A percentile compares a stretch with the other conserved stretches of the same genome.
Evolutionary conservation across 2,888 invertebrate species (phyloP).

Genomic region (Stomorhina lunata): DNA sequence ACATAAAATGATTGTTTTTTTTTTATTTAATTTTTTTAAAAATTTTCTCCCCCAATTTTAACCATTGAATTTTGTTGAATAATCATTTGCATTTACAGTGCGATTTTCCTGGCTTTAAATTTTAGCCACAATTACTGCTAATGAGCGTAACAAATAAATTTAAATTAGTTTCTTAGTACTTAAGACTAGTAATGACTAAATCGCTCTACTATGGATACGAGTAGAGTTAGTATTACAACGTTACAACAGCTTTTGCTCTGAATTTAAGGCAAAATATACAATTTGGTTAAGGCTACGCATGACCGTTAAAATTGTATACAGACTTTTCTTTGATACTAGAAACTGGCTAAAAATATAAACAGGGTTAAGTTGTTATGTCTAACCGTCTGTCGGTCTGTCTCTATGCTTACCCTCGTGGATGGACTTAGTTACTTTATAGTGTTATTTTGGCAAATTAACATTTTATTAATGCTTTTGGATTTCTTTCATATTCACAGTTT

Average conservation of each 20-base stretch:
- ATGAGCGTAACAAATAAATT: slow-evolving; percentile 57
- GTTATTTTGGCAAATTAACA: slow-evolving; percentile 42
- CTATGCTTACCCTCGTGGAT: neutral
- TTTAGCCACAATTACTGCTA: slow-evolving; percentile 56
- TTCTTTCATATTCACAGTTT: neutral
- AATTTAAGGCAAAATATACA: neutral
- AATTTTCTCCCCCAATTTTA: slow-evolving; percentile 5
- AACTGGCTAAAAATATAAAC: neutral
- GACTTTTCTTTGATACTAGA: neutral
- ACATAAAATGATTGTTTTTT: neutral
- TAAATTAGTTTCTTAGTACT: slow-evolving; percentile 47
- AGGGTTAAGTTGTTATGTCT: neutral
- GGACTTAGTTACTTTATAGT: slow-evolving; percentile 17
- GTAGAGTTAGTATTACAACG: neutral
- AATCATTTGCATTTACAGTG: slow-evolving; percentile 48
- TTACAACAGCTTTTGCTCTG: neutral
- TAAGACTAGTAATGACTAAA: slow-evolving; percentile 17
- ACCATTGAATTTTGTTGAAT: slow-evolving; percentile 1
- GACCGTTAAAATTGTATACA: slow-evolving; percentile 12
- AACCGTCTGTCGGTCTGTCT: neutral
- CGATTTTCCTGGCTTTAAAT: slow-evolving; percentile 45
- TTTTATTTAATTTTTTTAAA: neutral
- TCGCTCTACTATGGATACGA: slow-evolving; percentile 7
- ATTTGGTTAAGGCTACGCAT: slow-evolving; percentile 9
- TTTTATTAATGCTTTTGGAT: slow-evolving; percentile 28